Percentiles rank a stretch among this genome's conserved stretches.
These are phyloP conservation scores for Melanargia galathea DNA, from an alignment of 2,888 invertebrate species.

Conservation along the genomic window DNA sequence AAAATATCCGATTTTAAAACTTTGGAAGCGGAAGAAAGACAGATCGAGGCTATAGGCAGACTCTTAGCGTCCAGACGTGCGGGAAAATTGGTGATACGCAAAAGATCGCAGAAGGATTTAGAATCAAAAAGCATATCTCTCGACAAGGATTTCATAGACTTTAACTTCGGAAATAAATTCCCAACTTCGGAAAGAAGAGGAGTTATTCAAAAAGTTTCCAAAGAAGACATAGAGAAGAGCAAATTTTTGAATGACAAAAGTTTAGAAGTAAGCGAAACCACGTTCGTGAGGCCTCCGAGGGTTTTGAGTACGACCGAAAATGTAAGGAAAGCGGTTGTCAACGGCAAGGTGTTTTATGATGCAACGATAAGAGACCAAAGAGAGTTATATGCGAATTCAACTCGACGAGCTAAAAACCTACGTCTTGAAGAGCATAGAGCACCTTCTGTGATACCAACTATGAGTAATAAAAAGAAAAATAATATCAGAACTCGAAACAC, in stretches of 20 bases:
- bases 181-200: slow-evolving; percentile 65
- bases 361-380: slow-evolving; percentile 71
- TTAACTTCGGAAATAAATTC: slow-evolving; percentile 69
- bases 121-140: slow-evolving; percentile 66
- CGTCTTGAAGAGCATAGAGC: slow-evolving; percentile 55
- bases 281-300: slow-evolving; percentile 71
- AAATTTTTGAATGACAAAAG: slow-evolving; percentile 62
- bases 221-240: slow-evolving; percentile 71
- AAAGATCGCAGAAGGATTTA: slow-evolving; percentile 69
- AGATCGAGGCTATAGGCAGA: slow-evolving; percentile 77
- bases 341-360: slow-evolving; percentile 77
- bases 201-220: slow-evolving; percentile 66
- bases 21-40: slow-evolving; percentile 74
- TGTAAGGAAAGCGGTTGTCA: slow-evolving; percentile 70
- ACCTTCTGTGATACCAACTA: slow-evolving; percentile 54
- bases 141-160: slow-evolving; percentile 65
- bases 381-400: slow-evolving; percentile 56
- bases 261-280: slow-evolving; percentile 75
- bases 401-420: slow-evolving; percentile 52
- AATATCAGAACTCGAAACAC: slow-evolving; percentile 62
- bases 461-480: slow-evolving; percentile 65
- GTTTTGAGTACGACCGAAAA: slow-evolving; percentile 71
- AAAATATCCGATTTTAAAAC: slow-evolving; percentile 66
- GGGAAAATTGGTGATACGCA: slow-evolving; percentile 66
- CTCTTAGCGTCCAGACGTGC: slow-evolving; percentile 68